These are phyloP conservation scores for Cephus pygmeus DNA, from an alignment of 2,888 invertebrate genomes.

Conservation along the genomic window DNA sequence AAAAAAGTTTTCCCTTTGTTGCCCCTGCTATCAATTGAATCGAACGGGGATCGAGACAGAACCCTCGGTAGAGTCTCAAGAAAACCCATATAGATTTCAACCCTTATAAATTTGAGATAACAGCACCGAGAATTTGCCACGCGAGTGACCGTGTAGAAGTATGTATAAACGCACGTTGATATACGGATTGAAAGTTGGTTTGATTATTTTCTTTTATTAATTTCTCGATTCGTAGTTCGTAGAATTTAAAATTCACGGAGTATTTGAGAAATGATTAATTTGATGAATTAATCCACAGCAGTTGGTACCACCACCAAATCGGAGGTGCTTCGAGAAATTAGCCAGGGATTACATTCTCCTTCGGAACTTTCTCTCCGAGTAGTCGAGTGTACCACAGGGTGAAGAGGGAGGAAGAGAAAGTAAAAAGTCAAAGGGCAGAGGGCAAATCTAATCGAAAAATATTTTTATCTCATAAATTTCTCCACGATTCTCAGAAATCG, in stretches of 20 bases:
- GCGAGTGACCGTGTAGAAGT: too few relatives aligned
- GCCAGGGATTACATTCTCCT: not conserved
- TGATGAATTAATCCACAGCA: not conserved
- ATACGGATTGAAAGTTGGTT: too few relatives aligned
- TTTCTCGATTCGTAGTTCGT: not conserved
- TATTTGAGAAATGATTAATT: not conserved
- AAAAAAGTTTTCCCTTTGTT: too few relatives aligned
- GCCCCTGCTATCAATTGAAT: too few relatives aligned
- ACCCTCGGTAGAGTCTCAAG: too few relatives aligned
- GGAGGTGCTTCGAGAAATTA: not conserved
- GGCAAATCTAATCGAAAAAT: not conserved
- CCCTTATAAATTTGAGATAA: too few relatives aligned
- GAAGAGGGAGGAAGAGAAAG: not conserved
- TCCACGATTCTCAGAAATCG: not conserved
- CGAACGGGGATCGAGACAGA: too few relatives aligned
- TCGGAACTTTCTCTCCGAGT: not conserved
- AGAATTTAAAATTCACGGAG: not conserved
- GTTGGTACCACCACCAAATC: not conserved
- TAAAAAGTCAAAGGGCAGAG: not conserved
- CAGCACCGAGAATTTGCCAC: too few relatives aligned
- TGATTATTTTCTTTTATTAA: not conserved
- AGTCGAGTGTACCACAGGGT: not conserved
- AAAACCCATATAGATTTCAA: too few relatives aligned
- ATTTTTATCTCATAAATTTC: not conserved
- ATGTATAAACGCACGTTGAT: too few relatives aligned